Percentiles rank a stretch among this genome's conserved stretches.
phyloP scores from a whole-genome alignment of 2,888 invertebrate species.

The Oegoconia quadripuncta region DNA sequence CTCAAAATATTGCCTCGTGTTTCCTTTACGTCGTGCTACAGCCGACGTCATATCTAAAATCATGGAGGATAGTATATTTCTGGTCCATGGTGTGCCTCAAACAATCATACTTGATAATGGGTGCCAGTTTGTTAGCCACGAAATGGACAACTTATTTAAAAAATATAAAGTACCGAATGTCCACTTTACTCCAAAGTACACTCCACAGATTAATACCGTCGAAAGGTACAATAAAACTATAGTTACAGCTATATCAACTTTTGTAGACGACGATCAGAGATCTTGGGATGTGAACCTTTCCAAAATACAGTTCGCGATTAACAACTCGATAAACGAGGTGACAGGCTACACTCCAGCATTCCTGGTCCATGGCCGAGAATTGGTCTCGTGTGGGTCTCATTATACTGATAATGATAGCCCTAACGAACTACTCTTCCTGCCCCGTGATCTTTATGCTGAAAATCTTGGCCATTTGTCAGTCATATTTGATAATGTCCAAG shows the following conservation, averaged over 20 bases:
- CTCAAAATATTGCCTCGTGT: slow-evolving; percentile 21
- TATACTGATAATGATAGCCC: slow-evolving; percentile 4
- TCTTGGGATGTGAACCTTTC: slow-evolving; percentile 22
- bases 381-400: slow-evolving; percentile 12
- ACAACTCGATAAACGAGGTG: slow-evolving; percentile 22
- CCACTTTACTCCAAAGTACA: slow-evolving; percentile 4
- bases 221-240: background rate
- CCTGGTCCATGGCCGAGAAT: slow-evolving; percentile 10
- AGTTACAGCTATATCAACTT: background rate
- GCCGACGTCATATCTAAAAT: slow-evolving; percentile 6
- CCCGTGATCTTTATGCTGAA: slow-evolving; percentile 13
- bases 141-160: background rate
- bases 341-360: slow-evolving; percentile 16
- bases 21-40: slow-evolving; percentile 21
- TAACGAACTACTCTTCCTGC: slow-evolving; percentile 2
- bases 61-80: slow-evolving; percentile 11
- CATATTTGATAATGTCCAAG: slow-evolving; percentile 8
- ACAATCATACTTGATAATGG: slow-evolving; percentile 7
- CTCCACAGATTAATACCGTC: too few species aligned
- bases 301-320: slow-evolving; percentile 23
- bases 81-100: slow-evolving; percentile 6
- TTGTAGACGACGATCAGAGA: slow-evolving; percentile 19
- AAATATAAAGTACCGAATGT: slow-evolving; percentile 7
- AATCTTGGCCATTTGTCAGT: slow-evolving; percentile 3
- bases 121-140: slow-evolving; percentile 1